phyloP scores from a whole-genome alignment of 2,888 invertebrate species.

The Bombylius major region DNA sequence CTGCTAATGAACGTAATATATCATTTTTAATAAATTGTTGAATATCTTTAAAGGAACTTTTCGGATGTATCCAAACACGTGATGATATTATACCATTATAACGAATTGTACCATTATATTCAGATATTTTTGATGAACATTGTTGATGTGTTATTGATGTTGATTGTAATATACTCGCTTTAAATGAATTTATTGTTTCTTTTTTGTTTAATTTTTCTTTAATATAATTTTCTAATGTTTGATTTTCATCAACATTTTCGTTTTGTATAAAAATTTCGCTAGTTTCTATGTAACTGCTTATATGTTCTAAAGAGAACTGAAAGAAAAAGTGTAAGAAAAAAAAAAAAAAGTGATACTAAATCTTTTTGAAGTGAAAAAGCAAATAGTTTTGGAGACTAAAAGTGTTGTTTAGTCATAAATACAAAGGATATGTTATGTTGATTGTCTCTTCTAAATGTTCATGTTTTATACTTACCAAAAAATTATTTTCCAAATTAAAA shows the following conservation, averaged over 20 bases:
- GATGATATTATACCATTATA: constrained; percentile 30
- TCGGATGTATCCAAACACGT: constrained; percentile 66
- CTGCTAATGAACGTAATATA: constrained; percentile 68
- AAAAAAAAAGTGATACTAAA: no score
- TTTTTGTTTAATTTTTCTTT: constrained; percentile 42
- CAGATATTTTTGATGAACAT: constrained; percentile 2
- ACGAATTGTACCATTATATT: constrained; percentile 19
- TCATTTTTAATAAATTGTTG: constrained; percentile 66
- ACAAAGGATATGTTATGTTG: no score
- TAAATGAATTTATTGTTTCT: constrained; percentile 22
- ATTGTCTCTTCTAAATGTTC: no score
- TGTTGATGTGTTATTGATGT: not conserved
- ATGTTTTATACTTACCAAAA: constrained; percentile 18
- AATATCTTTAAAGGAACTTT: constrained; percentile 60
- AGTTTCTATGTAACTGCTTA: constrained; percentile 38
- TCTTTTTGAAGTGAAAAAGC: no score
- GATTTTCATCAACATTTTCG: constrained; percentile 48
- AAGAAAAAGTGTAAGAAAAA: no score
- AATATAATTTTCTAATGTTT: constrained; percentile 48
- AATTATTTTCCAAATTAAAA: constrained; percentile 32
- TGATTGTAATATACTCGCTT: constrained; percentile 33
- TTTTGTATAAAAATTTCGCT: constrained; percentile 65
- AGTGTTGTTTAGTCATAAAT: no score
- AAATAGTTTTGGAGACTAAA: no score
- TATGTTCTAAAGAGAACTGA: constrained; percentile 40